Percentiles rank a stretch among this genome's conserved stretches.
Conservation (phyloP, 2,888 invertebrate species). For the Blastobasis adustella region DNA sequence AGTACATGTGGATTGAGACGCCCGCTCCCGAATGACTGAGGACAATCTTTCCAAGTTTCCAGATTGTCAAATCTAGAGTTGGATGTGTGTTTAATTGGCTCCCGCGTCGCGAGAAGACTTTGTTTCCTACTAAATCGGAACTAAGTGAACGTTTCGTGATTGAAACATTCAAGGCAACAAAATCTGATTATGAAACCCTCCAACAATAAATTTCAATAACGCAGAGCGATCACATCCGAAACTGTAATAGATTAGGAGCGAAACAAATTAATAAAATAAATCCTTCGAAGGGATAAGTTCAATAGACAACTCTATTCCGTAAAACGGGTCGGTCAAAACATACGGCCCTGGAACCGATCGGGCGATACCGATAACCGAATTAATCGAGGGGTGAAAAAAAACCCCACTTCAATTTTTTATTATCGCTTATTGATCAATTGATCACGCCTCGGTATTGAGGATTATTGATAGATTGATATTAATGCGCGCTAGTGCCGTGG, state of each 20-base stretch:
- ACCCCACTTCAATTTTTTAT: constrained; percentile 53
- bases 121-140: too few species aligned
- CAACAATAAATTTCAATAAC: too few species aligned
- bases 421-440: constrained; percentile 61
- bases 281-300: constrained; percentile 25
- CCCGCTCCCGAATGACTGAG: constrained; percentile 12
- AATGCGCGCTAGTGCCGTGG: constrained; percentile 45
- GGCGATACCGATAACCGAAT: constrained; percentile 44
- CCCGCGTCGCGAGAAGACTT: too few species aligned
- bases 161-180: too few species aligned
- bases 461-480: constrained; percentile 72
- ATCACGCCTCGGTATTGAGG: constrained; percentile 66
- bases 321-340: constrained; percentile 54
- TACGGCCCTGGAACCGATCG: constrained; percentile 37
- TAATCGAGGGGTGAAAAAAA: constrained; percentile 47
- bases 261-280: constrained; percentile 4
- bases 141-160: too few species aligned
- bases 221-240: too few species aligned
- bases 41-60: constrained; percentile 13
- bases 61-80: not conserved
- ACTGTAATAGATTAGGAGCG: not conserved
- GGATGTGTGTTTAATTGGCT: too few species aligned
- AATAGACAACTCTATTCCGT: constrained; percentile 48
- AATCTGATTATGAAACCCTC: too few species aligned
- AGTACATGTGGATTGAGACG: constrained; percentile 53